Percentiles rank a stretch among this genome's conserved stretches.
phyloP scores from a whole-genome alignment of 2,113 vertebrate species.

The Myotis lucifugus region DNA sequence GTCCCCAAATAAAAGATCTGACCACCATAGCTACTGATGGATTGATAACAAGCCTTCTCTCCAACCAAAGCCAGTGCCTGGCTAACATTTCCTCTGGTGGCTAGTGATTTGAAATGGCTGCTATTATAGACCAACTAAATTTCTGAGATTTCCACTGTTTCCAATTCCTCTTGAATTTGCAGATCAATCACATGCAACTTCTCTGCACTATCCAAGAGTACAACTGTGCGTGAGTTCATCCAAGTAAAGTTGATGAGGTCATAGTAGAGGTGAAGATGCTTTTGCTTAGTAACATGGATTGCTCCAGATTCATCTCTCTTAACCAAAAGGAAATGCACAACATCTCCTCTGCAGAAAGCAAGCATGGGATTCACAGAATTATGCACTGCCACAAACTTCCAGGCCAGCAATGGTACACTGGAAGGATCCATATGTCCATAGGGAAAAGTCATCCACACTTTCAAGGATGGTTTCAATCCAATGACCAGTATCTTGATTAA shows the following conservation, averaged over 20 bases:
- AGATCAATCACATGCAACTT: slow-evolving; percentile 95
- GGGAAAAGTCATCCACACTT: slow-evolving; percentile 99
- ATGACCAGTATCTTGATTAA: slow-evolving; percentile 98
- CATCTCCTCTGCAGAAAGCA: slow-evolving; percentile 96
- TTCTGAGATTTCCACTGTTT: slow-evolving; percentile 94
- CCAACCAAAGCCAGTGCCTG: slow-evolving; percentile 97
- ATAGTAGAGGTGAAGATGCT: slow-evolving; percentile 94
- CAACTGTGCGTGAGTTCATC: slow-evolving; percentile 95
- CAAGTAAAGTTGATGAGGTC: slow-evolving; percentile 98
- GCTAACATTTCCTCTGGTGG: slow-evolving; percentile 97
- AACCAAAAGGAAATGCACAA: slow-evolving; percentile 96
- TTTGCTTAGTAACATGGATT: slow-evolving; percentile 97
- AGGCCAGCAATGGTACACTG: slow-evolving; percentile 95
- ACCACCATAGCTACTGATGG: slow-evolving; percentile 94
- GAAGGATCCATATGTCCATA: slow-evolving; percentile 95
- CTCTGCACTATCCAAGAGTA: slow-evolving; percentile 96
- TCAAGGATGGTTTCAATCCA: slow-evolving; percentile 96
- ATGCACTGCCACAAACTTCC: slow-evolving; percentile 96
- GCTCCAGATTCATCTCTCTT: slow-evolving; percentile 96
- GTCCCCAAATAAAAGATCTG: slow-evolving; percentile 97
- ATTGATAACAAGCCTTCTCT: slow-evolving; percentile 98
- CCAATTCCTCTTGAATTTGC: slow-evolving; percentile 94
- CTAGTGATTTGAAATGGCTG: slow-evolving; percentile 98
- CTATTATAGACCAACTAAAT: slow-evolving; percentile 98
- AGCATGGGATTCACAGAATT: slow-evolving; percentile 94